Evolutionary conservation across 2,888 invertebrate genomes (phyloP), one percentile per base, ranked within the genome.

Genomic region (Dyspetes luteomarginatus): DNA sequence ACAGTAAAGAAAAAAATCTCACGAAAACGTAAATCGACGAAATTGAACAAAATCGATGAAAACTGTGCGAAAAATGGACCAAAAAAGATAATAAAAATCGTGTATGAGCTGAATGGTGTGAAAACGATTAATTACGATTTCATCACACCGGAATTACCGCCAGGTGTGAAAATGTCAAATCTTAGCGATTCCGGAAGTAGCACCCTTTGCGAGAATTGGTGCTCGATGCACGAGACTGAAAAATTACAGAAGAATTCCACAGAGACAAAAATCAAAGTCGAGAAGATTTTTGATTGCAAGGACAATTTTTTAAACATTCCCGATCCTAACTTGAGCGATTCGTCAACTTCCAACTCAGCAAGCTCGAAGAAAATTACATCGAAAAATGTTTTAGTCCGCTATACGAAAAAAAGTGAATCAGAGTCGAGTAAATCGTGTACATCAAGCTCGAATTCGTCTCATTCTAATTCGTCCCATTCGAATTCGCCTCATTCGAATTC

Each of bases 91-190:
- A 65, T 17, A 4, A 76, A 60, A 67, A 86, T 86, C 5, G 41
- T 88, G 15, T 82, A 81, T 48, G 83, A 88, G 4, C 80, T 87
- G 73, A 84, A 88, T 36, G 88, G 87, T 3, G 72, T 83, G 0
- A 86, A 67, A 28, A 89, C 90, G 4, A 58, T 87, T 17, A 90
- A 81, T 78, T 88, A 87, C 65, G 83, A 89, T 64, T 28, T 48
- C 41, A n/a, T 60, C 0, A 17, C 36, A 15, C 79, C 75, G n/a
- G 62, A 80, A 55, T 67, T 80, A 48, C 80, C 76, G 2, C 36
- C 72, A 4, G 73, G 74, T 15, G 76, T 82, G 0, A 84, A 71
- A 55, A 45, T 15, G n/a, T 62, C 82, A 22, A 84, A 71, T 72
- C 78, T 89, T 24, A 87, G 86, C 72, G 88, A 85, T 48, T 78